Conservation (phyloP, 2,113 vertebrate genomes). For the Emydura subglobosa region DNA sequence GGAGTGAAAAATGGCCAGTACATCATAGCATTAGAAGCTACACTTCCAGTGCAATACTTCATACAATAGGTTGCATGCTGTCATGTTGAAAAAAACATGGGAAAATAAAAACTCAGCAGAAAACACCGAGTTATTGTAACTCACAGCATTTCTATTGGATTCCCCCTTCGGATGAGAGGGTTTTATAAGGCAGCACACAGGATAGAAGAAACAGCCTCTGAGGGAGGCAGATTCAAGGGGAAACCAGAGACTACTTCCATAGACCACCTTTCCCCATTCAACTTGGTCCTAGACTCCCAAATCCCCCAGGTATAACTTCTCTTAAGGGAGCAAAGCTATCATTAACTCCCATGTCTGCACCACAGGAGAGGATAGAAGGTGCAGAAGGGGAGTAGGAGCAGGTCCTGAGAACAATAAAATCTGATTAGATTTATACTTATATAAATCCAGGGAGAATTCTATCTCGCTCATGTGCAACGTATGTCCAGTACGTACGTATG, state of each 20-base stretch:
- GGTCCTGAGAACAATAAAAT: constrained; percentile 39
- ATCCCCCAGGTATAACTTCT: background rate
- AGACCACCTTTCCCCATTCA: constrained; percentile 24
- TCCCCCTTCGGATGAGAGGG: background rate
- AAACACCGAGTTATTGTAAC: background rate
- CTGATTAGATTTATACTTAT: constrained; percentile 44
- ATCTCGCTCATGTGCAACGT: constrained; percentile 3
- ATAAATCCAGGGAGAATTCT: constrained; percentile 55
- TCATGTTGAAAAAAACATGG: background rate
- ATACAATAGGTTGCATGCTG: background rate
- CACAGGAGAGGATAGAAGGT: constrained; percentile 33
- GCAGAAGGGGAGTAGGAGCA: background rate
- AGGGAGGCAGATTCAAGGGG: constrained; percentile 19
- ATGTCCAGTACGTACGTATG: background rate
- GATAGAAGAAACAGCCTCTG: constrained; percentile 21
- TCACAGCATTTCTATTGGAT: background rate
- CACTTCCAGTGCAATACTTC: background rate
- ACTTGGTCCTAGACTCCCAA: background rate
- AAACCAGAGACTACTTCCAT: background rate
- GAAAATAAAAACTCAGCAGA: background rate
- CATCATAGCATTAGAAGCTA: background rate
- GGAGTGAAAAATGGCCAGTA: background rate
- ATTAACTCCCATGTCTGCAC: background rate
- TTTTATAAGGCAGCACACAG: background rate
- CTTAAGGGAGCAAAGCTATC: constrained; percentile 20